These are phyloP conservation scores for Bathybates hornii DNA, from an alignment of 2,113 vertebrate species.

Conservation along the genomic window DNA sequence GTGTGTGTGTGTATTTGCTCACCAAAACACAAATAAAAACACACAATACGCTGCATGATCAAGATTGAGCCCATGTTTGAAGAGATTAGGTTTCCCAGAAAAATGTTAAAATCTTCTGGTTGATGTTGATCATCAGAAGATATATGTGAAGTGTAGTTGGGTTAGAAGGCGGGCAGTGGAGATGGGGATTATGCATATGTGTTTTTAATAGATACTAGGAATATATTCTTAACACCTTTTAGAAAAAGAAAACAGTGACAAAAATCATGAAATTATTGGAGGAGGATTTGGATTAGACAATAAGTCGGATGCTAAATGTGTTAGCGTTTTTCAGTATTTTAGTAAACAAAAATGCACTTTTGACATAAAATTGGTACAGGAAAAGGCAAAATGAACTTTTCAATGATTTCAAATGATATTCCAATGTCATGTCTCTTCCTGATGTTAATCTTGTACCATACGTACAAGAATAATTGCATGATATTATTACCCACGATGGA, in stretches of 20 bases:
- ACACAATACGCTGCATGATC: neutral
- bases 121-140: neutral
- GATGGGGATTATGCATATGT: neutral
- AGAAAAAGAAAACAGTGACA: neutral
- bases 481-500: neutral
- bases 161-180: neutral
- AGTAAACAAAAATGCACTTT: neutral
- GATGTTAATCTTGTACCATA: neutral
- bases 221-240: neutral
- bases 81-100: conserved; percentile 9
- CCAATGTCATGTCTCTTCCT: neutral
- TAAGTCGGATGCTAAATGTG: neutral
- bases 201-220: neutral
- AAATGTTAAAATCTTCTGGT: neutral
- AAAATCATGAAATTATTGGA: neutral
- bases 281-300: neutral
- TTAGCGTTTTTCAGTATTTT: neutral
- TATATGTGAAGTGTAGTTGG: neutral
- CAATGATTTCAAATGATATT: neutral
- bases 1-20: neutral
- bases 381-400: neutral
- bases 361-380: neutral
- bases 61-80: neutral
- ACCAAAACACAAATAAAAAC: neutral
- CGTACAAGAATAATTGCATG: neutral